These are phyloP conservation scores for Progne subis DNA, from an alignment of 2,113 vertebrate genomes.

Conservation along the genomic window DNA sequence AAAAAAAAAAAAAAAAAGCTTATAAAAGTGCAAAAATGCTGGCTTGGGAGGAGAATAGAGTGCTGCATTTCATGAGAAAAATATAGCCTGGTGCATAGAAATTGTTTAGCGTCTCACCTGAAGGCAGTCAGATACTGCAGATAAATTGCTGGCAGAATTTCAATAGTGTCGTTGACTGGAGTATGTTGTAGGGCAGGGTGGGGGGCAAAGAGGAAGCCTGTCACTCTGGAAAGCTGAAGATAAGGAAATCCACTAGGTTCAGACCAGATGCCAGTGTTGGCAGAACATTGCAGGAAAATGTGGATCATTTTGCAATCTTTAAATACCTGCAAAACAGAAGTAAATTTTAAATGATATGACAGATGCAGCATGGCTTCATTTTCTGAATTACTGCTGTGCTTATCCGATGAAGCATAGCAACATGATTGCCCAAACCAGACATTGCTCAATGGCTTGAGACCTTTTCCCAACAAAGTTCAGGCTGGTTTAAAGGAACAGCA, in stretches of 20 bases:
- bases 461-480: conserved; percentile 61
- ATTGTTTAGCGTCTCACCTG: not conserved
- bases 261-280: not conserved
- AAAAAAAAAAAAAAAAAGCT: not conserved
- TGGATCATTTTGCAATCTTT: conserved; percentile 33
- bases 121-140: conserved; percentile 23
- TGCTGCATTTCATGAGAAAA: conserved; percentile 1
- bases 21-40: not conserved
- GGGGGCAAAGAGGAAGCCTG: not conserved
- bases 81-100: not conserved
- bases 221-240: not conserved
- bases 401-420: conserved; percentile 61
- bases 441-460: conserved; percentile 69
- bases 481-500: conserved; percentile 55
- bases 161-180: conserved; percentile 24
- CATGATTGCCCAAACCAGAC: conserved; percentile 63
- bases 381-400: conserved; percentile 63
- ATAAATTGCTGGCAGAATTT: conserved; percentile 25
- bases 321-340: conserved; percentile 61
- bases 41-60: not conserved
- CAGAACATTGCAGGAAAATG: not conserved
- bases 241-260: not conserved
- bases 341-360: conserved; percentile 23
- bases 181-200: not conserved
- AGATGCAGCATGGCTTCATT: conserved; percentile 44